Evolutionary conservation across 2,113 vertebrate species (phyloP), one percentile per base, ranked within the genome.

Genomic region (Etia nguti): DNA sequence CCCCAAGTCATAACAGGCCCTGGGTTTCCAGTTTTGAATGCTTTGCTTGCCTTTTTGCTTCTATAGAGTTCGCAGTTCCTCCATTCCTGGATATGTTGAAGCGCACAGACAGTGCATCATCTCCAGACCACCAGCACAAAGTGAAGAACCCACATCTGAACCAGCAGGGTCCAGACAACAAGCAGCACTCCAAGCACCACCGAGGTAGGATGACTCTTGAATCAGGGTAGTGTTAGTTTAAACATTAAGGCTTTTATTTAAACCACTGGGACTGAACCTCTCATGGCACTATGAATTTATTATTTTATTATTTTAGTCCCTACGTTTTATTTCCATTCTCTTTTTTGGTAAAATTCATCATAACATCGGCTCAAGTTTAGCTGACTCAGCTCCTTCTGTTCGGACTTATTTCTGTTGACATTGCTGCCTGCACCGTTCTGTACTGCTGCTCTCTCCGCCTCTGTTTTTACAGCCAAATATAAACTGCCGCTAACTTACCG

Each of bases 71-170:
- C 94, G 88, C 97, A 6, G 92, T 95, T 24, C 94, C 97, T 86
- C 95, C 95, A 22, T 96, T 97, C 90, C 93, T 97, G 89, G 96
- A 97, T 11, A 92, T 96, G 38, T 84, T 96, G 82, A 97, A 97
- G 87, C 86, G 90, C 26, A 93, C 94, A 34, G 80, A 94, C 36
- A 92, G 93, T 8, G 68, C 95, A 12, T 2, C 86, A 5, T 87
- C 95, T 85, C 96, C 79, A 6, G 88, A 89, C n/a, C 79, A 29
- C 13, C 88, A 91, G 79, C 79, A 96, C 93, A 87, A 88, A 88
- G 82, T 16, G 11, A 92, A 90, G 60, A 86, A 92, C 90, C 83
- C 75, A 89, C 82, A 70, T 16, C 79, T 80, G 83, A 92, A 75
- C 86, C 89, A 91, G 85, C 89, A 87, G 84, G 90, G 50, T 38